Base-by-base conservation (phyloP, 1,140 invertebrate species). In the Drosophila sp. region DNA sequence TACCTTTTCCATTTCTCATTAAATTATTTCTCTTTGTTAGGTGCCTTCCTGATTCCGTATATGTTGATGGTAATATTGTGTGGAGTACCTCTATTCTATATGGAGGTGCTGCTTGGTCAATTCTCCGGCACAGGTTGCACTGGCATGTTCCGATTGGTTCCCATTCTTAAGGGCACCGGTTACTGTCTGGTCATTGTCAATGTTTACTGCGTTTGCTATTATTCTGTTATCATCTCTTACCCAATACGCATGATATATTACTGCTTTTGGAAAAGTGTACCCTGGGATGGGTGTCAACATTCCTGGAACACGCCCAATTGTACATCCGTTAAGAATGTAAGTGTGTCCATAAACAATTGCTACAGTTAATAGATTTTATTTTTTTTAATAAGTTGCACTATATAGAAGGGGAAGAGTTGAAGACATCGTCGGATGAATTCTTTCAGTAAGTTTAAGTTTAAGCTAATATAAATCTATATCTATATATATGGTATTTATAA, bases 141-240 rank as follows among this genome's bases (percentile, higher is more conserved):
- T 66, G 95, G 96, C 8, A 95, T 95, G 51, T 96, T 95, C 83
- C 94, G 94, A 63, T 94, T 96, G 84, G 94, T 93, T 61, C 95
- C 96, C 0, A 92, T 99, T 36, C 96, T 99, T 78, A 98, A 98
- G 96, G 98, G 98, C 40, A 97, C 92, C 92, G 98, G 92, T 91
- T 97, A 94, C 94, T 97, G 93, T 92, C 93, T 97, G 57, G 95
- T 98, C 18, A 92, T 98, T 64, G 95, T 98, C 5, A 98, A 98
- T 72, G 93, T 97, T 16, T 97, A 98, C 91, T 97, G 97, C 45
- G 96, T 96, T 8, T 96, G 96, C 92, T 99, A 99, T 91, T 99
- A 98, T 92, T 97, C 98, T 83, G 96, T 97, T 0, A 96, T 99
- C 72, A 97, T 99, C 77, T 95, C 97, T 2, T 98, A 97, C 94